Conservation (phyloP, 1,140 invertebrate genomes). For the Radopholus similis region DNA sequence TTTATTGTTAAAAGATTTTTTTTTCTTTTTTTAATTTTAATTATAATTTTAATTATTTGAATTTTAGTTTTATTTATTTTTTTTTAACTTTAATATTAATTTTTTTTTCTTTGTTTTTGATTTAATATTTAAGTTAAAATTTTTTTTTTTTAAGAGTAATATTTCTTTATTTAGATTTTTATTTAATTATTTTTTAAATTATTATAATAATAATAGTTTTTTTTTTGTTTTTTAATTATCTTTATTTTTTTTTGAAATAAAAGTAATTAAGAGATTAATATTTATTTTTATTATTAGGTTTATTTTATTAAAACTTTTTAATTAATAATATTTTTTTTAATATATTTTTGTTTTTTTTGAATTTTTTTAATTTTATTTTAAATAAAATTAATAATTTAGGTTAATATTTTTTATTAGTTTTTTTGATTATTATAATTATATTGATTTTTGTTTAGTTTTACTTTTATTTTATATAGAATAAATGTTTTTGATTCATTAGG, state of each 20-base stretch:
- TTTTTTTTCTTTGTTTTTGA: slow-evolving; percentile 18
- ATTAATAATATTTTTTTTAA: slow-evolving; percentile 2
- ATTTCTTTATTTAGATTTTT: slow-evolving; percentile 21
- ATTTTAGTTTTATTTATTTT: slow-evolving; percentile 15
- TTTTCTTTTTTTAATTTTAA: slow-evolving; percentile 18
- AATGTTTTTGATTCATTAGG: slow-evolving; percentile 54
- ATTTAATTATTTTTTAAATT: slow-evolving; percentile 5
- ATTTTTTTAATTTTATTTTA: slow-evolving; percentile 16
- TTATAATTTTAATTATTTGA: slow-evolving; percentile 2
- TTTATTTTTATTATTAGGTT: slow-evolving; percentile 11
- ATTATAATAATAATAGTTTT: too few relatives aligned
- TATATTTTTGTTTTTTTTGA: slow-evolving; percentile 13
- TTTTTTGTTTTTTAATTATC: slow-evolving; percentile 22
- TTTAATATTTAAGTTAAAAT: slow-evolving; percentile 12
- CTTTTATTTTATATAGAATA: slow-evolving; percentile 62
- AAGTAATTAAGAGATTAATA: background rate
- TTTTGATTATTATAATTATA: slow-evolving; percentile 34
- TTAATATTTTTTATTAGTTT: slow-evolving; percentile 32
- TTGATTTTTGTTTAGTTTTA: slow-evolving; percentile 67
- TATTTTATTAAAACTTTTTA: slow-evolving; percentile 16
- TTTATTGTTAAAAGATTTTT: slow-evolving; percentile 12
- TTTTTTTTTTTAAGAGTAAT: background rate
- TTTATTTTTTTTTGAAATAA: slow-evolving; percentile 20
- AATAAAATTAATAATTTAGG: slow-evolving; percentile 4
- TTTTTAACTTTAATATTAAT: slow-evolving; percentile 15